A percentile compares a stretch with the other conserved stretches of the same genome.
These are phyloP conservation scores for Toxonevra muliebris DNA, from an alignment of 2,888 invertebrate genomes.

Conservation along the genomic window DNA sequence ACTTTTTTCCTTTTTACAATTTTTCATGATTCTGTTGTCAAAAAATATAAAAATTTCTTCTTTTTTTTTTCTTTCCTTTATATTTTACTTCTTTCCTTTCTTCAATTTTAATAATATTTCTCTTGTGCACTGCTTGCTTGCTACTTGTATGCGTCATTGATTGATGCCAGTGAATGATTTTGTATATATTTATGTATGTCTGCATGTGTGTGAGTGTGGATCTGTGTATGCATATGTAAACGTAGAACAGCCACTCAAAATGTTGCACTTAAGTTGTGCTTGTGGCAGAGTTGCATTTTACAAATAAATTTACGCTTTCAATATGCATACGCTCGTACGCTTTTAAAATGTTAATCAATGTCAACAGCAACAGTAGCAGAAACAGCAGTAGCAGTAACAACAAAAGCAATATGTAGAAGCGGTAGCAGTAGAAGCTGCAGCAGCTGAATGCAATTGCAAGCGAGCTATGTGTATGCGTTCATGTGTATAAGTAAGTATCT, in stretches of 20 bases:
- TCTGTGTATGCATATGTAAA: background rate
- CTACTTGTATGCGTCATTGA: background rate
- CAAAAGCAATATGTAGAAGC: no score
- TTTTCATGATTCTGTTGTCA: no score
- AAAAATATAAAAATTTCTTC: no score
- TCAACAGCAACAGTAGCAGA: conserved; percentile 6
- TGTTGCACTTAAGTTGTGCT: conserved; percentile 4
- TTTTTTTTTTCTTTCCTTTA: no score
- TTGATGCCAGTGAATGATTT: background rate
- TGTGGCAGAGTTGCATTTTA: background rate
- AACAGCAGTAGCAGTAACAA: background rate
- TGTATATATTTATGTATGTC: background rate
- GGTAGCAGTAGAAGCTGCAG: no score
- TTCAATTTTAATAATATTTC: conserved; percentile 5
- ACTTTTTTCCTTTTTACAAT: no score
- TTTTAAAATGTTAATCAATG: conserved; percentile 21
- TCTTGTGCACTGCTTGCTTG: background rate
- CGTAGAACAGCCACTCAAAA: conserved; percentile 1
- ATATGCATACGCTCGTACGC: conserved; percentile 3
- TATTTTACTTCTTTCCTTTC: background rate
- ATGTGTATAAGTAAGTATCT: no score
- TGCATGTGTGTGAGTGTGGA: background rate
- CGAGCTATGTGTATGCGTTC: no score
- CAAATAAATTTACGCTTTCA: background rate
- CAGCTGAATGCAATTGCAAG: no score